Conservation (phyloP, 1,140 invertebrate genomes). For the Brachionus calyciflorus region DNA sequence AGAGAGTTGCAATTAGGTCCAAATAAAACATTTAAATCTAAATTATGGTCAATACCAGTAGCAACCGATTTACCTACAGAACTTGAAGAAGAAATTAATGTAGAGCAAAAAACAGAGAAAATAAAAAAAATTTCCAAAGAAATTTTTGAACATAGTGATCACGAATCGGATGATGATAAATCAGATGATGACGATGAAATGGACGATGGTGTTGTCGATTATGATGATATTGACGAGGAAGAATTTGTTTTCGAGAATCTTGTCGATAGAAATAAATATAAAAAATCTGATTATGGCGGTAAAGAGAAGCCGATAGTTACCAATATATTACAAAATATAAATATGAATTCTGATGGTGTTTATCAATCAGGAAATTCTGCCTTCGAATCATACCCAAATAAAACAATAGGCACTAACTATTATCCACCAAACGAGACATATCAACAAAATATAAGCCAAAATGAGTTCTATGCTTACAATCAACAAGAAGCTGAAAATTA, state of each 20-base stretch:
- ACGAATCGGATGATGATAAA: not conserved
- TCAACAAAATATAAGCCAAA: not conserved
- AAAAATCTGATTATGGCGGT: not conserved
- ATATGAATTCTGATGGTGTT: constrained; percentile 4
- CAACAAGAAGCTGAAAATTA: constrained; percentile 1
- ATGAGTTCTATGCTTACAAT: constrained; percentile 1
- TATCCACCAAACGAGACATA: not conserved
- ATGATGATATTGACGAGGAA: constrained; percentile 24
- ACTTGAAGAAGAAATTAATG: not conserved
- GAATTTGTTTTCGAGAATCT: constrained; percentile 13
- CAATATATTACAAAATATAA: constrained; percentile 24
- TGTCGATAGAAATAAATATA: constrained; percentile 3
- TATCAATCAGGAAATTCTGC: constrained; percentile 17
- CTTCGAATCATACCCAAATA: not conserved
- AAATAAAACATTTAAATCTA: constrained; percentile 43
- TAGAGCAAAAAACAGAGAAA: not conserved
- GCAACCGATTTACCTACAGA: not conserved
- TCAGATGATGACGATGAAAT: not conserved
- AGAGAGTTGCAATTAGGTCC: constrained; percentile 41
- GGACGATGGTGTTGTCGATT: constrained; percentile 1
- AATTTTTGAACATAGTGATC: not conserved
- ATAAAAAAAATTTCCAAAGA: not conserved
- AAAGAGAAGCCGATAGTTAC: not conserved
- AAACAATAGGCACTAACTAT: not conserved
- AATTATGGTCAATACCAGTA: constrained; percentile 24